Base-by-base conservation (phyloP, 2,797 vertebrate genomes). In the Microchirus variegatus region DNA sequence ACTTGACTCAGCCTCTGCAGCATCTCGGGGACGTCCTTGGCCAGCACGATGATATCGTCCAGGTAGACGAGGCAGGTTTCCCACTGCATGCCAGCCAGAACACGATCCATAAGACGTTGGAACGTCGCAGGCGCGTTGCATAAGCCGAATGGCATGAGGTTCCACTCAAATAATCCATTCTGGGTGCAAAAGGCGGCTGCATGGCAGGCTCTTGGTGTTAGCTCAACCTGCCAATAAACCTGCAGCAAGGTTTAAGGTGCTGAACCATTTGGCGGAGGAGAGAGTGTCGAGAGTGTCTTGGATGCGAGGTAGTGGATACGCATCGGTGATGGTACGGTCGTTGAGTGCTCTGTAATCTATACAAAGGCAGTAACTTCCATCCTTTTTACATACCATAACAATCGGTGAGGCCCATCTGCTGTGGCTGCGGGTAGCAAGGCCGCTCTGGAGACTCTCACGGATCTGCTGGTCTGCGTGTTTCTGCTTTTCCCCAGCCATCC, bases 241-340 rank as follows among this genome's bases (percentile, higher is more conserved):
- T 0, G 63, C 66, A 0, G 47, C 62, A 1, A 71, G 26, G 10
- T 81, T 67, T 3, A 75, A 14, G 0, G 51, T 73, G 16, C 68
- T 70, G 16, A 77, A 80, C 49, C 63, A 74, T 3, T 44, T 80
- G 2, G 55, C 58, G 0, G 48, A 43, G 0, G 63, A 58, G 1
- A 79, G 51, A 0, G 67, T 79, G 8, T 77, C 70, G 0, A 79
- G 37, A 1, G 67, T 77, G 31, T 73, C 73, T 22, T 77, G 49
- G 43, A 77, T 73, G 3, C 35, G 16, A 3, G 70, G 73, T 3
- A 77, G n/a, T 1, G 8, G 38, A 9, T 44, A 60, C 0, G 58
- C 43, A 0, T 67, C 36, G 0, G 49, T 79, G 0, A 77, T 55
- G 38, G 38, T 41, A 4, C 12, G 1, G 0, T 76, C 50, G 8